Percentiles rank a stretch among this genome's conserved stretches.
phyloP scores from a whole-genome alignment of 2,113 vertebrate genomes.

The Spea bombifrons region DNA sequence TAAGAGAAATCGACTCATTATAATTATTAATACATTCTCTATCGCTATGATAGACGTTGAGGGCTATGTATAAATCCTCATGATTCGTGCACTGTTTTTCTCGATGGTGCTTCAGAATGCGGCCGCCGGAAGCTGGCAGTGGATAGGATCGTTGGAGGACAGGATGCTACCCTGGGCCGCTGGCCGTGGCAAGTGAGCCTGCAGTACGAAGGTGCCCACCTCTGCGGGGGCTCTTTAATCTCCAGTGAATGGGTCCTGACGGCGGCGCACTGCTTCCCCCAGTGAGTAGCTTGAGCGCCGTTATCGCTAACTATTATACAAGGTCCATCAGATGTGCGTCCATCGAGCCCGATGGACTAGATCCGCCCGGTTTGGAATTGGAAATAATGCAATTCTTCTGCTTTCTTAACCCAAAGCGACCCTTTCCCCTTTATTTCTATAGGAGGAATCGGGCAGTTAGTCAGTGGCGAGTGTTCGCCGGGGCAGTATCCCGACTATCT shows the following conservation, averaged over 20 bases:
- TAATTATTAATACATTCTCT: no score
- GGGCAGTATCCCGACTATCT: constrained; percentile 76
- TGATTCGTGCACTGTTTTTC: no score
- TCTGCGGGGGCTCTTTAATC: constrained; percentile 84
- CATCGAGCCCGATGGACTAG: no score
- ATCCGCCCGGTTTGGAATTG: no score
- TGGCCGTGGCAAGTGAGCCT: constrained; percentile 92
- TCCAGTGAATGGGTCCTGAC: constrained; percentile 84
- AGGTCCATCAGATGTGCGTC: no score
- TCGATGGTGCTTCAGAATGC: constrained; percentile 66
- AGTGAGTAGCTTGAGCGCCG: constrained; percentile 64
- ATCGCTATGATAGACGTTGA: no score
- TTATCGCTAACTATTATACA: no score
- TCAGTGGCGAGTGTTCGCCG: constrained; percentile 77
- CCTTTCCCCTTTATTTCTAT: neutral
- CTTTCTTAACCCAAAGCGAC: no score
- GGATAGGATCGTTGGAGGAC: constrained; percentile 83
- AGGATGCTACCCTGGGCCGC: constrained; percentile 74
- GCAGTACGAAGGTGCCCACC: constrained; percentile 77
- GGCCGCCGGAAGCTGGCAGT: constrained; percentile 76
- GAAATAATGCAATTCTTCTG: no score
- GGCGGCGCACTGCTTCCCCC: constrained; percentile 85
- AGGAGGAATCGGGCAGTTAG: constrained; percentile 76
- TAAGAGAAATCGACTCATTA: no score
- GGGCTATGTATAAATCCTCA: no score